phyloP scores from a whole-genome alignment of 2,797 vertebrate genomes.

The Gallinago solitaria region DNA sequence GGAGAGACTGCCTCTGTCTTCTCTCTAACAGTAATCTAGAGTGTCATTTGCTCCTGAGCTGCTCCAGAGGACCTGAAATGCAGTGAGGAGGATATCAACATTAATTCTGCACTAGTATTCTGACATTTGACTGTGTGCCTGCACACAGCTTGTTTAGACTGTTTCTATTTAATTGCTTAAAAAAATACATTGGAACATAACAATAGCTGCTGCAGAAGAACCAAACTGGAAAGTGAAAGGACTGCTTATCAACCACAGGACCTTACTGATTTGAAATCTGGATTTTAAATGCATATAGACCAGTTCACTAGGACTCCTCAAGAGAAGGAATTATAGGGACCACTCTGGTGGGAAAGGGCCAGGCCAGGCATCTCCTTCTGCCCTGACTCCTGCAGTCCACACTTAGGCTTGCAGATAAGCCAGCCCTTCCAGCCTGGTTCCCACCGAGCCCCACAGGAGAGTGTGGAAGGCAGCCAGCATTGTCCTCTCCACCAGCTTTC shows the following conservation, averaged over 20 bases:
- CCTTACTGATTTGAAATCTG: not conserved
- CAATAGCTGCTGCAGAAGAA: not conserved
- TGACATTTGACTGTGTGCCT: not conserved
- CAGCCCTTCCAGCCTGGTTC: not conserved
- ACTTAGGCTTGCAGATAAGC: not conserved
- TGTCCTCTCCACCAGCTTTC: not conserved
- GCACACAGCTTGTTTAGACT: not conserved
- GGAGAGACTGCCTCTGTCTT: not conserved
- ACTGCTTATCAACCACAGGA: not conserved
- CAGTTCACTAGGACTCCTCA: not conserved
- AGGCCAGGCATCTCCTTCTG: not conserved
- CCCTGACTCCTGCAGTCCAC: not conserved
- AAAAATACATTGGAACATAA: not conserved
- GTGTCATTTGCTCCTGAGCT: conserved; percentile 31
- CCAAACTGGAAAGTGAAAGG: not conserved
- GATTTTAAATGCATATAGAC: not conserved
- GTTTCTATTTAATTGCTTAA: not conserved
- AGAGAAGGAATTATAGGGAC: not conserved
- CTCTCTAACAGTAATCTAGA: not conserved
- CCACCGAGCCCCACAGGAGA: not conserved
- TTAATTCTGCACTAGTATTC: not conserved
- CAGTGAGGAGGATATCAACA: not conserved
- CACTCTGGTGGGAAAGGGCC: not conserved
- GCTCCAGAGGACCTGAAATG: conserved; percentile 5
- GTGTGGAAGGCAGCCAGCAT: not conserved